Evolutionary conservation across 2,113 vertebrate species (phyloP), one percentile per base, ranked within the genome.

Genomic region (Sisor rabdophorus): DNA sequence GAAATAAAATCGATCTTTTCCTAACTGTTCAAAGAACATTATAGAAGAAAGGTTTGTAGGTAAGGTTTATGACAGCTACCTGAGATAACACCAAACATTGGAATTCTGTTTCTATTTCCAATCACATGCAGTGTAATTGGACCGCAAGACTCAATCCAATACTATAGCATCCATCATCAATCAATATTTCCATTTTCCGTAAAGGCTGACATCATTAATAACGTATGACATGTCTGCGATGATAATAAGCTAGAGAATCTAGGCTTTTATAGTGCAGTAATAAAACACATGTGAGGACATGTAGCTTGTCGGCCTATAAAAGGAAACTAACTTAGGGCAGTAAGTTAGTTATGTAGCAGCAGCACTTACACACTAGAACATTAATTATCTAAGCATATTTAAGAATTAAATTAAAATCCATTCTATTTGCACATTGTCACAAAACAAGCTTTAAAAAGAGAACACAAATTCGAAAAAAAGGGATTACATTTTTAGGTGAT

Each of bases 171-270:
- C 87, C 47, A 65, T 85, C 90, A 86, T 88, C 88, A 91, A 91
- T 91, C 90, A 89, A 91, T 88, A 90, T 75, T 82, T 79, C 87
- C 82, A 88, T 89, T 90, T 88, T 86, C 87, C 58, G 80, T 61
- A 84, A 82, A 80, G 85, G 84, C 86, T 89, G 86, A 84, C 83
- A 87, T 90, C 89, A 91, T 90, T 90, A 91, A 91, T 91, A 92
- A 90, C 84, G 75, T 80, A 86, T 90, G 89, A 90, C 87, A 90
- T 73, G 84, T 85, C 88, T 83, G 85, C 84, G 86, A 86, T 87
- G 88, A 87, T 91, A 89, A 90, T 91, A 91, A 91, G 90, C 87
- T 86, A 74, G 82, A 87, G 84, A 87, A 87, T 88, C 83, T 86
- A 84, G 88, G 83, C 86, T 87, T 84, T 91, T 88, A 89, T 88